phyloP scores from a whole-genome alignment of 2,797 vertebrate species.

The Sphenodon punctatus region DNA sequence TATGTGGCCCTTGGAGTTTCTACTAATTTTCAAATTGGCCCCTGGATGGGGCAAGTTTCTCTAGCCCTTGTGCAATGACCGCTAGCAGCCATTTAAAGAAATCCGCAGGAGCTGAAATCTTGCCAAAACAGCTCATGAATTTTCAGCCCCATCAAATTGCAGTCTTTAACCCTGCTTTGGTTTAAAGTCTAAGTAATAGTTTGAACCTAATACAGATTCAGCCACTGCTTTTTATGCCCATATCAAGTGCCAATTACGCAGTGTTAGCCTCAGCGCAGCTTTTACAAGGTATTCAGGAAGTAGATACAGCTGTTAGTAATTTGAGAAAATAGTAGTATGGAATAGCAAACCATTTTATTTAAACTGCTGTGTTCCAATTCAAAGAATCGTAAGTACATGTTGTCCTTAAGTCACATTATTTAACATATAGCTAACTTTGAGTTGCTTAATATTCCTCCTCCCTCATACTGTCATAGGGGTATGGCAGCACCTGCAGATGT shows the following conservation, averaged over 20 bases:
- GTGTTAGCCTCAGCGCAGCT: neutral
- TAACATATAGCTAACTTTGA: neutral
- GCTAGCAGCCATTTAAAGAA: neutral
- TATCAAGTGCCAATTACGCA: neutral
- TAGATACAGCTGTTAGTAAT: neutral
- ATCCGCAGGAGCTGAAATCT: neutral
- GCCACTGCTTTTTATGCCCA: neutral
- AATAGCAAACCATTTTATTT: neutral
- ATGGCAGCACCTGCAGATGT: too few relatives aligned
- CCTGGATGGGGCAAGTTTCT: too few relatives aligned
- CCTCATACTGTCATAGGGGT: too few relatives aligned
- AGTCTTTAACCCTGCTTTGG: neutral
- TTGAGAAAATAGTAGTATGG: neutral
- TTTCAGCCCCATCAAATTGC: neutral
- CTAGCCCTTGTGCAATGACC: too few relatives aligned
- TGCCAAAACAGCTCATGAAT: fast-evolving
- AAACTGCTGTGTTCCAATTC: neutral
- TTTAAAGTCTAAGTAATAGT: neutral
- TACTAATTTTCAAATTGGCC: too few relatives aligned
- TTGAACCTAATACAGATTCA: neutral
- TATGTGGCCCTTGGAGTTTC: too few relatives aligned
- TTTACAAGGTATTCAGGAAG: neutral
- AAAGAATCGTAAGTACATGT: neutral
- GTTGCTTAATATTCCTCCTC: neutral
- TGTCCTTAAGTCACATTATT: neutral